Evolutionary conservation across 37 sponge, comb jelly and placozoan species (phyloP), one percentile per base, ranked within the genome.

Genomic region (Axinella damicornis): DNA sequence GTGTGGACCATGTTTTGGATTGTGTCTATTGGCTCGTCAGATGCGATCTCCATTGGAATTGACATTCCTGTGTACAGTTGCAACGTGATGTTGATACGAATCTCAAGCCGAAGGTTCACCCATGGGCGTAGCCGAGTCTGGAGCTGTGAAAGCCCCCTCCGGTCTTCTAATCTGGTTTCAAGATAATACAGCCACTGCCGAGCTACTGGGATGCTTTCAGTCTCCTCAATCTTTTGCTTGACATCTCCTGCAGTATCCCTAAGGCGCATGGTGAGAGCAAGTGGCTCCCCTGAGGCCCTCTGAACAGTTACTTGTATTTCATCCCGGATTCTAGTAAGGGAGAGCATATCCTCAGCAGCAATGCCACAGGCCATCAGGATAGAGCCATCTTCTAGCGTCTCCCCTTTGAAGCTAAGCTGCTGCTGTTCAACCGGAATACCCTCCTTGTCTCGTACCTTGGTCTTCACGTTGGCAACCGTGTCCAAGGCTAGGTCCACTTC

Each of bases 161-260:
- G 25, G 25, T 39, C 53, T 12, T 46, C 46, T 9, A 46, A 46
- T 4, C 9, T 46, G 46, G 9, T 46, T 46, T 9, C 9, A 9
- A 12, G 4, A 9, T 46, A 9, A 46, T 57, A 32, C 5, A 77
- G 59, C 77, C 92, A 27, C 80, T 92, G 92, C 57, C 74, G 65
- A 25, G 57, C 65, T 0, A 75, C 69, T 55, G 79, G 92, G 57
- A 92, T 92, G 12, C 84, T 77, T 46, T 92, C 92, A 40, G 89
- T 86, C 72, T 92, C 84, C n/a, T 89, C 83, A 25, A 92, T 84
- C 59, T 73, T 74, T 40, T 76, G 76, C 70, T 81, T 81, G n/a
- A 81, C n/a, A 28, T 67, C 52, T 32, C 57, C n/a, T 4, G 68
- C 70, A 34, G 46, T 77, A n/a, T 46, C 46, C 6, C 6, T 46